Conservation (phyloP, 2,888 invertebrate genomes). For the Drosophila neonasuta region DNA sequence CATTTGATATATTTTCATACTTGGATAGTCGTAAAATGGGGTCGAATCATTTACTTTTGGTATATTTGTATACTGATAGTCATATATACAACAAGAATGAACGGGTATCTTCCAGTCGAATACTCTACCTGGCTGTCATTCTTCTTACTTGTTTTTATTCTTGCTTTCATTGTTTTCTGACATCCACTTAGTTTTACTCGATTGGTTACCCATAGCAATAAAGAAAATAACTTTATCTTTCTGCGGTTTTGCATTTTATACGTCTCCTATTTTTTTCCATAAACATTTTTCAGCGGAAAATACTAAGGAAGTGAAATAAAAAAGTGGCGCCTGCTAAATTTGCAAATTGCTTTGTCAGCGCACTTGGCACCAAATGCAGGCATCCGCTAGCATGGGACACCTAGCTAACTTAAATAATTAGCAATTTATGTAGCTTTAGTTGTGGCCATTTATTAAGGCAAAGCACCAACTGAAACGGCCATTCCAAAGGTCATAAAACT, state of each 20-base stretch:
- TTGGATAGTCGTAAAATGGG: too few species aligned
- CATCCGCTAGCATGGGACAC: constrained; percentile 25
- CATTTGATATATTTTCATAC: too few species aligned
- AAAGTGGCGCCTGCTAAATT: constrained; percentile 45
- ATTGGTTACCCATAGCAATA: constrained; percentile 33
- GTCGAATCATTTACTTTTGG: too few species aligned
- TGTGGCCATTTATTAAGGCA: constrained; percentile 48
- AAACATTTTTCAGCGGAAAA: constrained; percentile 29
- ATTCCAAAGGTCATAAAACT: constrained; percentile 53
- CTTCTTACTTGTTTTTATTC: background rate
- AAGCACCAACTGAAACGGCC: constrained; percentile 44
- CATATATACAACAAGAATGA: too few species aligned
- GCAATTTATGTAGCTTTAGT: constrained; percentile 66
- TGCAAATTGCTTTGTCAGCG: constrained; percentile 54
- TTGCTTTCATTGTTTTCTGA: constrained; percentile 5
- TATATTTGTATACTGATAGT: too few species aligned
- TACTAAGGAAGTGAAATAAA: constrained; percentile 32
- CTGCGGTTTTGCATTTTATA: constrained; percentile 27
- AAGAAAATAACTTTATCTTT: constrained; percentile 13
- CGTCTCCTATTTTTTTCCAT: constrained; percentile 8
- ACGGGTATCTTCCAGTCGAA: too few species aligned
- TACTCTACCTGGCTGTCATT: too few species aligned
- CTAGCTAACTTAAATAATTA: constrained; percentile 61
- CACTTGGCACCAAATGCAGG: constrained; percentile 6
- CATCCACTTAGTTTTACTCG: constrained; percentile 49